Evolutionary conservation across 2,113 vertebrate species (phyloP).

Genomic region (Abramis brama): DNA sequence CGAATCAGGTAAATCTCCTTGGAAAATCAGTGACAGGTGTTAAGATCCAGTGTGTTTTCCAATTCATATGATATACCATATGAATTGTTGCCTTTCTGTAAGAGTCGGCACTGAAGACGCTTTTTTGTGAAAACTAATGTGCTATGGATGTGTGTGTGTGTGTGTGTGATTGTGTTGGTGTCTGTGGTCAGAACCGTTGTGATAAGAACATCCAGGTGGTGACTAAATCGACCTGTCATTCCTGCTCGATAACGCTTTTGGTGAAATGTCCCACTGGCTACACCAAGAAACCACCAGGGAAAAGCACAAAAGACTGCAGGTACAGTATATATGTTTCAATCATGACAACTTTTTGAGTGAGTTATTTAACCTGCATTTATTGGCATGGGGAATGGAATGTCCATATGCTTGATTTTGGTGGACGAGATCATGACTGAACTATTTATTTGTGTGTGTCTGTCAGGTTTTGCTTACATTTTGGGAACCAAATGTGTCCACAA

Average conservation of each 20-base stretch:
- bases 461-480: no score
- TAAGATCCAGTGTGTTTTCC: not conserved
- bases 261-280: constrained; percentile 60
- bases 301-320: constrained; percentile 64
- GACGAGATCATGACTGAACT: no score
- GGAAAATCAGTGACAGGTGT: constrained; percentile 30
- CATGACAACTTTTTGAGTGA: no score
- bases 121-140: not conserved
- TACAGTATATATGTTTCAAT: constrained; percentile 43
- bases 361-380: no score
- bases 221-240: constrained; percentile 63
- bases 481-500: no score
- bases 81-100: not conserved
- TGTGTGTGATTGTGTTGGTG: constrained; percentile 27
- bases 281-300: constrained; percentile 44
- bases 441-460: no score
- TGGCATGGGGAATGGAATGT: no score
- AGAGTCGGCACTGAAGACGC: not conserved
- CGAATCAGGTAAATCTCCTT: constrained; percentile 42
- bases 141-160: not conserved
- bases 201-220: constrained; percentile 55
- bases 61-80: not conserved
- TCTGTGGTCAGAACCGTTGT: constrained; percentile 68
- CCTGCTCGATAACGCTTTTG: constrained; percentile 60
- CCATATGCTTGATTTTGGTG: no score